Conservation (phyloP, 2,888 invertebrate species). For the Halictus ligatus region DNA sequence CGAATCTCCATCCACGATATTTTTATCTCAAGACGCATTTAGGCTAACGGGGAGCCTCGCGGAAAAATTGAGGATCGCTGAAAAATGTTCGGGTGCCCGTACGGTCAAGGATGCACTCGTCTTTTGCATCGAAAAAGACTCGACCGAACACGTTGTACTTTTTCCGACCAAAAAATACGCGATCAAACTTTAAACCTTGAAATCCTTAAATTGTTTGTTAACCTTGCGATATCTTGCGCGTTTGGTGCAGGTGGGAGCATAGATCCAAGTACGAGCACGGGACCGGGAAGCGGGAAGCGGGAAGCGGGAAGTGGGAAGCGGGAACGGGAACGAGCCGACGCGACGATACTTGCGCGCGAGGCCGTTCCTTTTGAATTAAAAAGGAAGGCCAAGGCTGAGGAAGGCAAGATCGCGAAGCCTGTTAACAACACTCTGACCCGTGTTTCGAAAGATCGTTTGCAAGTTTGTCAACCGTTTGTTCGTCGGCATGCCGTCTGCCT, state of each 20-base stretch:
- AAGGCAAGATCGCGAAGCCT: background rate
- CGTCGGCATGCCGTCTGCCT: background rate
- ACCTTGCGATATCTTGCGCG: background rate
- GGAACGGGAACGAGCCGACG: background rate
- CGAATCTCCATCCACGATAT: conserved; percentile 11
- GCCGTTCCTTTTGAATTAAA: conserved; percentile 4
- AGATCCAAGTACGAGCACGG: background rate
- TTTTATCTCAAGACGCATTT: background rate
- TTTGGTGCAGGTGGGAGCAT: background rate
- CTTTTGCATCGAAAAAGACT: too few relatives aligned
- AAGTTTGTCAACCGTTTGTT: background rate
- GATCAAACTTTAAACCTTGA: background rate
- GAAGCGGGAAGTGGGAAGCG: too few relatives aligned
- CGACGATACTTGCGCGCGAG: background rate
- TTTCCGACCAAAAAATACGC: background rate
- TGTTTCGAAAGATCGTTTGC: background rate
- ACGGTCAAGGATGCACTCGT: background rate
- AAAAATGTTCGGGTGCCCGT: background rate
- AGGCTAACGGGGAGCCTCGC: background rate
- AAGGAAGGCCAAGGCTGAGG: background rate
- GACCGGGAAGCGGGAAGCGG: background rate
- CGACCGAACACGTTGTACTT: too few relatives aligned
- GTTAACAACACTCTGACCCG: background rate
- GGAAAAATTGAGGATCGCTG: background rate
- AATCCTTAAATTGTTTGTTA: background rate